Percentiles rank a stretch among this genome's conserved stretches.
phyloP scores from a whole-genome alignment of 2,888 invertebrate species.

The Cephus nigrinus region DNA sequence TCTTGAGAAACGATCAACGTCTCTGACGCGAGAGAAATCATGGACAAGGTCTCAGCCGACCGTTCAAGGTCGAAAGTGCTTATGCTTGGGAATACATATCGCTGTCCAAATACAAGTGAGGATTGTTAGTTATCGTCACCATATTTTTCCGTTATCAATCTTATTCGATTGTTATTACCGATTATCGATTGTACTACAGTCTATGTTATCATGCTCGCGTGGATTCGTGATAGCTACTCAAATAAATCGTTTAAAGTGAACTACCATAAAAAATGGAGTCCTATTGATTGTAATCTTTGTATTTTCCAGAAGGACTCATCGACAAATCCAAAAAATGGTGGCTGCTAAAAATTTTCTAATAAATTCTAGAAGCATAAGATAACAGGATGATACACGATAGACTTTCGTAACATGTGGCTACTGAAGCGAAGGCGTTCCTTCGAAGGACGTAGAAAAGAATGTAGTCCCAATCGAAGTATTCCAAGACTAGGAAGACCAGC shows the following conservation, averaged over 20 bases:
- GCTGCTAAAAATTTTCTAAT: background rate
- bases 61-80: background rate
- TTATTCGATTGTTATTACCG: background rate
- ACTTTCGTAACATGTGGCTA: background rate
- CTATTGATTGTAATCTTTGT: no score
- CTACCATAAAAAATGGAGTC: background rate
- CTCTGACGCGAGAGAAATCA: background rate
- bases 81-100: background rate
- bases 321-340: background rate
- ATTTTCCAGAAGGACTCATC: no score
- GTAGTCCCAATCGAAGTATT: background rate
- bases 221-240: background rate
- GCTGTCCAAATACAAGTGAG: background rate
- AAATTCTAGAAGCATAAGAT: background rate
- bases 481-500: background rate
- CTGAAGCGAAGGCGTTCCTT: background rate
- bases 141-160: background rate
- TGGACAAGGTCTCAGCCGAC: background rate
- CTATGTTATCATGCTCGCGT: background rate
- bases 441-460: background rate
- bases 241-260: background rate
- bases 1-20: background rate
- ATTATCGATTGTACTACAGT: background rate
- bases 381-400: background rate
- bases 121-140: background rate